A percentile compares a stretch with the other conserved stretches of the same genome.
phyloP scores from a whole-genome alignment of 1,140 invertebrate genomes.

The Drosophila eugracilis region DNA sequence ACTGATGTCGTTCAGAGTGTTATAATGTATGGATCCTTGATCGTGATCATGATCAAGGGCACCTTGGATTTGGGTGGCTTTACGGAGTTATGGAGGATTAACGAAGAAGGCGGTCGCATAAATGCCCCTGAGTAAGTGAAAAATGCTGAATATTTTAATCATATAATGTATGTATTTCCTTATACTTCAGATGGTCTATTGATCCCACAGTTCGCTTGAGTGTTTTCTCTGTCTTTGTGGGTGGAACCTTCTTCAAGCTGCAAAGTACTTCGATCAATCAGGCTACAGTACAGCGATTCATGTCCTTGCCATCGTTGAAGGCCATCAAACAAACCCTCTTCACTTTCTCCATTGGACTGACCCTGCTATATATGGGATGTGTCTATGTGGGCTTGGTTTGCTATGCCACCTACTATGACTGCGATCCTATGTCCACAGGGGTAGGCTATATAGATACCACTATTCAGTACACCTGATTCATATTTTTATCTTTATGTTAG shows the following conservation, averaged over 20 bases:
- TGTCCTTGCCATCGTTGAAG: slow-evolving; percentile 83
- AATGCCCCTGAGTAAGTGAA: slow-evolving; percentile 90
- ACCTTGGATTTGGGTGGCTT: slow-evolving; percentile 92
- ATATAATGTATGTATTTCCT: background rate
- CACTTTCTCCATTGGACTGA: slow-evolving; percentile 88
- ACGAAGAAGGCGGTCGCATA: slow-evolving; percentile 90
- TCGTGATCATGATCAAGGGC: slow-evolving; percentile 92
- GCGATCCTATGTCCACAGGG: slow-evolving; percentile 90
- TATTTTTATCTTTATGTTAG: slow-evolving; percentile 13
- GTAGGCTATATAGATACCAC: slow-evolving; percentile 44
- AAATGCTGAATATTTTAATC: accelerated
- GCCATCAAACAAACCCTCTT: slow-evolving; percentile 82
- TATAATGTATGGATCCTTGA: slow-evolving; percentile 93
- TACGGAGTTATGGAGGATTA: slow-evolving; percentile 89
- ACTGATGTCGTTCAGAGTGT: slow-evolving; percentile 95
- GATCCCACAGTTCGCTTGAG: slow-evolving; percentile 90
- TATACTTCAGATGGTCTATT: slow-evolving; percentile 87
- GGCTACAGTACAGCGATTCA: slow-evolving; percentile 92
- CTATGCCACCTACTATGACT: slow-evolving; percentile 91
- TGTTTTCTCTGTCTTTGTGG: slow-evolving; percentile 91
- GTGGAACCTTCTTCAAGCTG: slow-evolving; percentile 94
- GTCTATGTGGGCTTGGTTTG: slow-evolving; percentile 91
- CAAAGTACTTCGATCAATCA: slow-evolving; percentile 94
- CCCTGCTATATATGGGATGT: slow-evolving; percentile 87
- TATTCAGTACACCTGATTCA: background rate